Evolutionary conservation across 92 coral and sea anemone genomes (phyloP).

Genomic region (Ricordea florida): DNA sequence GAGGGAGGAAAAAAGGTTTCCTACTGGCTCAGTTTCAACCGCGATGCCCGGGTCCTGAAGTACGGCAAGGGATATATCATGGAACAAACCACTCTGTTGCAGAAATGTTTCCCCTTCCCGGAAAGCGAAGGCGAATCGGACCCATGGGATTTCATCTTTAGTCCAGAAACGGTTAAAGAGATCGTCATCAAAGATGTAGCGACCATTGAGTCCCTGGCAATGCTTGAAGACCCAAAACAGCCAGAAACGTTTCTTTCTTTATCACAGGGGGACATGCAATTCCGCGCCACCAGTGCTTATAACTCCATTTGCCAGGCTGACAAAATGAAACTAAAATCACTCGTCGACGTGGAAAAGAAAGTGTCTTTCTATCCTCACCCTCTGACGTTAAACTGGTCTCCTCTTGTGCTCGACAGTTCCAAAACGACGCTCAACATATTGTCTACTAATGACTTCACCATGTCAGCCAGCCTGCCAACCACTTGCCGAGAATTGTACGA

Average conservation of each 20-base stretch:
- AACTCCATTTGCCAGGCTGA: background rate
- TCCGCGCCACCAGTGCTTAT: background rate
- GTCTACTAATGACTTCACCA: background rate
- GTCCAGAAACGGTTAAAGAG: conserved; percentile 4
- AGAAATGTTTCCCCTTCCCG: background rate
- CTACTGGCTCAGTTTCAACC: conserved; percentile 33
- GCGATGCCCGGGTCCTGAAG: conserved; percentile 12
- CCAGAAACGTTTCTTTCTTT: background rate
- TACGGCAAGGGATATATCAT: conserved; percentile 34
- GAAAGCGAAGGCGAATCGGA: background rate
- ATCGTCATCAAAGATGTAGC: conserved; percentile 3
- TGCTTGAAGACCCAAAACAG: background rate
- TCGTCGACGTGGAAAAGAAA: background rate
- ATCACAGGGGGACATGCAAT: background rate
- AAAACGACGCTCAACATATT: conserved; percentile 9
- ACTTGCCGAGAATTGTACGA: conserved; percentile 31
- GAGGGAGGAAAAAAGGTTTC: conserved; percentile 4
- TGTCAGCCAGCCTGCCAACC: conserved; percentile 42
- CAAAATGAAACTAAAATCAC: background rate
- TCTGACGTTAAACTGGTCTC: conserved; percentile 11
- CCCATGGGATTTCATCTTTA: conserved; percentile 4
- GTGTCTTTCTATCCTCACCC: conserved; percentile 32
- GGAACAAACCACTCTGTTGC: conserved; percentile 22
- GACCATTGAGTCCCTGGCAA: background rate
- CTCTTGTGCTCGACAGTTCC: conserved; percentile 28